Evolutionary conservation across 1,140 invertebrate genomes (phyloP), one percentile per base, ranked within the genome.

Genomic region (Tribolium castaneum): DNA sequence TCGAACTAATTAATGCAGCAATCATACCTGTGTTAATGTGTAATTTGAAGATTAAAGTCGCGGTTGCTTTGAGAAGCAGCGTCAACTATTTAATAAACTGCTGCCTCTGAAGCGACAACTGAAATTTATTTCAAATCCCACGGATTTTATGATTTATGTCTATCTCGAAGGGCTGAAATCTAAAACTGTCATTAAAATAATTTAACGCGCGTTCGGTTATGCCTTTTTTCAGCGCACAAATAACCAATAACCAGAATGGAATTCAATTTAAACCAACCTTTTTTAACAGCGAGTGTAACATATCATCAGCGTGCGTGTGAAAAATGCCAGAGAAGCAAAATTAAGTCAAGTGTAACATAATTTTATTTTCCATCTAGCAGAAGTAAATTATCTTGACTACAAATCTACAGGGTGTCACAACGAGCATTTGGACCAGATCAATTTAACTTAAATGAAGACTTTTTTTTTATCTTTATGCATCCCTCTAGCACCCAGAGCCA

Each of bases 21-120:
- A 66, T 80, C 76, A 77, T 78, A 80, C 73, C 71, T 62, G 78
- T 81, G 72, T 79, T 81, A 81, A 81, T 82, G 79, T 80, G 80
- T 82, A 82, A 82, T 82, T 82, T 82, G 78, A 80, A 78, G 80
- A 82, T 82, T 82, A 82, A 82, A 80, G 72, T 51, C 25, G 76
- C 75, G 74, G 80, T 76, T 70, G 72, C 78, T 78, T 79, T 81
- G 78, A 75, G 59, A 35, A 75, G 70, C 76, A 59, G 80, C 74
- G 77, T 79, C 77, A 79, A 76, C 77, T 78, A 78, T 78, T 78
- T 80, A 78, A 81, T 78, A 76, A 76, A 79, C 73, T 51, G 70
- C 52, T 80, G 72, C 80, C 56, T 77, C 39, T 70, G 50, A 75
- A 79, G 75, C 73, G 80, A 81, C 80, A 81, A 52, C 79, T 49